Conservation (phyloP, 2,113 vertebrate genomes). For the Todiramphus chloris region DNA sequence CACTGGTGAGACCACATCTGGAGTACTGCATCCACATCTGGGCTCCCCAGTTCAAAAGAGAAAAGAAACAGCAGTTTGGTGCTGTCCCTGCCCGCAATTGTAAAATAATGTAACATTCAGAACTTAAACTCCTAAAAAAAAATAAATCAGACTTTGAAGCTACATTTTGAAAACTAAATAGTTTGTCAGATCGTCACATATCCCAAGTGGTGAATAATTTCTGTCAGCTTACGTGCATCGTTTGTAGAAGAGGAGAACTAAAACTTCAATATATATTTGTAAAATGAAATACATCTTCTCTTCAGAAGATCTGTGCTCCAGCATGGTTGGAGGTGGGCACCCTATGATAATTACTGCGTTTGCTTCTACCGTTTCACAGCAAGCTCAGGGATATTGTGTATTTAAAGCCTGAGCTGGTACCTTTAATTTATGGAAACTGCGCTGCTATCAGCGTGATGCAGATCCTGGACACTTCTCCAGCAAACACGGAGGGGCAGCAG, state of each 20-base stretch:
- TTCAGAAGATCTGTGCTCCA: not conserved
- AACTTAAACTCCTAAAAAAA: not conserved
- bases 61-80: not conserved
- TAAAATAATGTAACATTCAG: not conserved
- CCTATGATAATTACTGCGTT: not conserved
- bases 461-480: not conserved
- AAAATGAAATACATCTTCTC: not conserved
- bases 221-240: not conserved
- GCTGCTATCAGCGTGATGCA: not conserved
- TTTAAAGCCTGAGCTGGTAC: not conserved
- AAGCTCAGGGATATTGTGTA: not conserved
- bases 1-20: too few species aligned
- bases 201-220: not conserved
- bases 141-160: not conserved
- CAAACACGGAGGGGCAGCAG: not conserved
- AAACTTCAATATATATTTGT: not conserved
- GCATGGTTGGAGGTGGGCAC: not conserved
- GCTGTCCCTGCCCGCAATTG: not conserved
- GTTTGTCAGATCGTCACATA: not conserved
- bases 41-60: too few species aligned
- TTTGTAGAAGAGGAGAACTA: not conserved
- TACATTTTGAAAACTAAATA: not conserved
- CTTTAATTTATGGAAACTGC: not conserved
- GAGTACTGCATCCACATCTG: too few species aligned
- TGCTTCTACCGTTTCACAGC: not conserved